Evolutionary conservation across 2,888 invertebrate species (phyloP).

Genomic region (Drosophila mimica): DNA sequence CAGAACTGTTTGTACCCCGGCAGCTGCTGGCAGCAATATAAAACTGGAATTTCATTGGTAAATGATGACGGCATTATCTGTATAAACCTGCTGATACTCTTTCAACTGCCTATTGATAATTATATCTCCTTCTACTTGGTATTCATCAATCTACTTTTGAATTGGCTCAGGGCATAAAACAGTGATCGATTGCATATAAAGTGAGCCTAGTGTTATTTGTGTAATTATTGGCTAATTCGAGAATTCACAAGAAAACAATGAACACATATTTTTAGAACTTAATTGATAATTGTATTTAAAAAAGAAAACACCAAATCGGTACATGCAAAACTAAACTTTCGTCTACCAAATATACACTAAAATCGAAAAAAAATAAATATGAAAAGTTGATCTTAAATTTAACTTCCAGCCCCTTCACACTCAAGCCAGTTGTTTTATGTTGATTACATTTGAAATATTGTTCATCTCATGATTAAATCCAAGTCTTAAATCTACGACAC

Average conservation of each 20-base stretch:
- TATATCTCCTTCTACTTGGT: background rate
- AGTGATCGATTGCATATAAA: background rate
- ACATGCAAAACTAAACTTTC: too few relatives aligned
- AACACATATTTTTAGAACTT: background rate
- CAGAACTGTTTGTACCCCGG: conserved; percentile 33
- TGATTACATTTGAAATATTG: conserved; percentile 21
- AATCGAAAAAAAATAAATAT: background rate
- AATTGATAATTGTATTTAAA: background rate
- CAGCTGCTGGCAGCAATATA: conserved; percentile 59
- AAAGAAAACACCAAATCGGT: background rate
- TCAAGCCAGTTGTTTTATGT: conserved; percentile 1
- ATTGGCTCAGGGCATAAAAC: background rate
- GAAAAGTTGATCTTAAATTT: background rate
- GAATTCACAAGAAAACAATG: rapidly evolving
- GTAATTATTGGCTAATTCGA: background rate
- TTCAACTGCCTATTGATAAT: background rate
- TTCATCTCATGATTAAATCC: conserved; percentile 11
- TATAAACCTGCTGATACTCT: background rate
- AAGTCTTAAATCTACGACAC: conserved; percentile 40
- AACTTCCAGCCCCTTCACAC: background rate
- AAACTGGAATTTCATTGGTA: conserved; percentile 1
- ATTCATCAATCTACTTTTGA: background rate
- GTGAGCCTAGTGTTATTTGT: background rate
- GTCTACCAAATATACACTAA: background rate
- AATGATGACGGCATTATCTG: conserved; percentile 20